Evolutionary conservation across 1,140 invertebrate genomes (phyloP), one percentile per base, ranked within the genome.

Genomic region (Coelopa frigida): DNA sequence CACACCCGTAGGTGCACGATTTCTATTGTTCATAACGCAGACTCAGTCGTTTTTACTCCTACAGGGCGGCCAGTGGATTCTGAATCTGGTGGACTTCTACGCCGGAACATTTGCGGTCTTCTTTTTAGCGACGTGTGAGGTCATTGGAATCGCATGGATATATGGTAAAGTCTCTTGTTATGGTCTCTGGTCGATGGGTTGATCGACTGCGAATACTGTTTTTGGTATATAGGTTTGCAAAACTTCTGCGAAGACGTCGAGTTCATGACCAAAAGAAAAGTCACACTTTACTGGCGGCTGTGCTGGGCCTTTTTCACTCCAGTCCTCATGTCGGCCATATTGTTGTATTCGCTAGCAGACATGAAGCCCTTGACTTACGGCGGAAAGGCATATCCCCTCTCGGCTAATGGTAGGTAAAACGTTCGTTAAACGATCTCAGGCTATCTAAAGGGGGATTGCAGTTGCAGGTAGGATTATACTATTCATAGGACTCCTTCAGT

Each of bases 21-120:
- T n/a, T n/a, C n/a, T n/a, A n/a, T n/a, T n/a, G n/a, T n/a, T n/a
- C n/a, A n/a, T n/a, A n/a, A n/a, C n/a, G n/a, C n/a, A n/a, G n/a
- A n/a, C n/a, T n/a, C n/a, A n/a, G n/a, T n/a, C n/a, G n/a, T n/a
- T n/a, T n/a, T n/a, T n/a, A n/a, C n/a, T n/a, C n/a, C n/a, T n/a
- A n/a, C n/a, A 56, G 93, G 89, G 91, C 43, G 91, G 92, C 0
- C 86, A 89, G 59, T 91, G 84, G 61, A 81, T 94, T 27, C 72
- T 95, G 15, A 85, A 80, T 26, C 68, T 95, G 22, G 82, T 94
- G 21, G 90, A 95, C 64, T 81, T 81, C 57, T 94, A 87, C 62
- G 89, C 83, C 8, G 84, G 83, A 12, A 85, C 86, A n/a, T 86
- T 88, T 54, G 78, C 87, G 44, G 80, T 87, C 24, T 81, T 89